Conservation (phyloP, 2,113 vertebrate genomes). For the Coregonus clupeaformis region DNA sequence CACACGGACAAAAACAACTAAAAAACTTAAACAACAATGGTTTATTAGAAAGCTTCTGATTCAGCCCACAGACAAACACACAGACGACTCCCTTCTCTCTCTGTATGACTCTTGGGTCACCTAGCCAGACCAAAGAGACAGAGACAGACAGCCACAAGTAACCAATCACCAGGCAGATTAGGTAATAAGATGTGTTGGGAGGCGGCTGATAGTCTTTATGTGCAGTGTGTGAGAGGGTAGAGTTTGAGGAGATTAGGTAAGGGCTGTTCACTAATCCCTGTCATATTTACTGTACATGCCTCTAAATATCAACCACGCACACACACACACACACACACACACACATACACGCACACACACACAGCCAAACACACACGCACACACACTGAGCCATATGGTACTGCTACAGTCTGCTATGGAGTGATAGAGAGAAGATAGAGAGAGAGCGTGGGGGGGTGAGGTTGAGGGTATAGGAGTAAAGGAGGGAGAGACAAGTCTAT, state of each 20-base stretch:
- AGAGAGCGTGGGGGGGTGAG: neutral
- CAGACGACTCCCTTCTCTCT: neutral
- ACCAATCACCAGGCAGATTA: conserved; percentile 39
- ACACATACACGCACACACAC: conserved; percentile 30
- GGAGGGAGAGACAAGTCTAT: neutral
- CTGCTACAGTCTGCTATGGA: neutral
- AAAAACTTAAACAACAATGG: neutral
- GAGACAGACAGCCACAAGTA: conserved; percentile 25
- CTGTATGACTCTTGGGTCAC: conserved; percentile 8
- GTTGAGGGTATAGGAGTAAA: too few relatives aligned
- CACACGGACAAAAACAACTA: neutral
- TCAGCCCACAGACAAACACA: neutral
- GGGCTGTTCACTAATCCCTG: conserved; percentile 48
- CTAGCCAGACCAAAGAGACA: neutral
- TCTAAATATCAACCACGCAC: conserved; percentile 8
- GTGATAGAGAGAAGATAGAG: neutral
- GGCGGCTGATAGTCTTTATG: conserved; percentile 15
- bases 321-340: conserved; percentile 45
- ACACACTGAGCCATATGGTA: too few relatives aligned
- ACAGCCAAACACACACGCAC: neutral
- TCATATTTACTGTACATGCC: conserved; percentile 61
- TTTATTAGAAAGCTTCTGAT: too few relatives aligned
- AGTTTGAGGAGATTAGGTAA: conserved; percentile 55
- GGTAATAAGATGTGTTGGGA: conserved; percentile 32
- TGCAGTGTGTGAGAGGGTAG: conserved; percentile 27